A percentile compares a stretch with the other conserved stretches of the same genome.
phyloP scores from a whole-genome alignment of 2,797 vertebrate genomes.

The Cossypha caffra region DNA sequence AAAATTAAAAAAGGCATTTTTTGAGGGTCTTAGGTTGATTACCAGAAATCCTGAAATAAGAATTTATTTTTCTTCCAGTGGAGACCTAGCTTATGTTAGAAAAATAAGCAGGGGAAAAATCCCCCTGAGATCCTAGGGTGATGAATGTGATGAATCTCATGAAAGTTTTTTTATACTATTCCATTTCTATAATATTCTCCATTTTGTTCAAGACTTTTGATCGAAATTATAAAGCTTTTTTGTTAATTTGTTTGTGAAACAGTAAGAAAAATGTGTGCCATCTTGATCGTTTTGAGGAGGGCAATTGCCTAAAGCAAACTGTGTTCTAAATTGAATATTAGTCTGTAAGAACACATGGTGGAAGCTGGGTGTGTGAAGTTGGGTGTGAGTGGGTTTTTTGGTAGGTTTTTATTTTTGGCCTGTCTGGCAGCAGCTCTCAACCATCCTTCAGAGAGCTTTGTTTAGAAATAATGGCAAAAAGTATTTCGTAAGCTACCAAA shows the following conservation, averaged over 20 bases:
- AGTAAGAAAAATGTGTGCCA: not conserved
- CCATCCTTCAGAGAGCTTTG: not conserved
- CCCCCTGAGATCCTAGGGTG: rapidly evolving
- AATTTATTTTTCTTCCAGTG: not conserved
- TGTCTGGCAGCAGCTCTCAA: not conserved
- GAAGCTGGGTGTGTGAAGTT: not conserved
- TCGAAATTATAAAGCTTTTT: not conserved
- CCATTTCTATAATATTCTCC: rapidly evolving
- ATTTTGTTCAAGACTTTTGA: not conserved
- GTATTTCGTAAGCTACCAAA: not conserved
- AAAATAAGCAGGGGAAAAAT: not conserved
- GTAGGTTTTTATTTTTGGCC: not conserved
- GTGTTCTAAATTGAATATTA: not conserved
- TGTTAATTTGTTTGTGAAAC: not conserved
- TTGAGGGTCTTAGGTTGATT: not conserved
- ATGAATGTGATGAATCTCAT: not conserved
- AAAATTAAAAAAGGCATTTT: not conserved
- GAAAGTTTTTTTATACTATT: not conserved
- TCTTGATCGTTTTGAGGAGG: not conserved
- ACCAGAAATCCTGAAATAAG: not conserved
- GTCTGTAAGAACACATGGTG: not conserved
- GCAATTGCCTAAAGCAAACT: not conserved
- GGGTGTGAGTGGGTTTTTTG: not conserved
- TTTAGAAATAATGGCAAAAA: not conserved
- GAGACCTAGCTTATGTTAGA: not conserved